These are phyloP conservation scores for Falco columbarius DNA, from an alignment of 2,797 vertebrate species.

Conservation along the genomic window DNA sequence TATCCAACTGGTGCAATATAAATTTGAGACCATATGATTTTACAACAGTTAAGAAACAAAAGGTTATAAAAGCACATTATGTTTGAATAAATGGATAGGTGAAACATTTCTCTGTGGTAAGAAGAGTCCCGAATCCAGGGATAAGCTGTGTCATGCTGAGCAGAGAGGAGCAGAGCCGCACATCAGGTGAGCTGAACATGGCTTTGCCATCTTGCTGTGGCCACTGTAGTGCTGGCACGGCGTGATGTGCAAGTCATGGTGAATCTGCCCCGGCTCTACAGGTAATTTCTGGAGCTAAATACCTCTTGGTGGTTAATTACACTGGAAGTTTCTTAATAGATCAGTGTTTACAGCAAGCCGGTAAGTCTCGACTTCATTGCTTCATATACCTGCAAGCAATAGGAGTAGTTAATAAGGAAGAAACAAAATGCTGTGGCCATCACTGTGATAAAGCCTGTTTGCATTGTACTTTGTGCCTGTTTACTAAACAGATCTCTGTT, in stretches of 20 bases:
- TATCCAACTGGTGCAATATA: neutral
- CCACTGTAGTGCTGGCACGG: accelerated
- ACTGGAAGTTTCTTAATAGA: neutral
- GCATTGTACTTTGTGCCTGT: neutral
- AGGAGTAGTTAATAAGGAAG: neutral
- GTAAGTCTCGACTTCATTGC: accelerated
- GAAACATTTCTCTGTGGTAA: neutral
- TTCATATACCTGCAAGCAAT: neutral
- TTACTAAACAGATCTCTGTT: neutral
- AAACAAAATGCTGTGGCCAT: neutral
- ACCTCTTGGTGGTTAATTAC: neutral
- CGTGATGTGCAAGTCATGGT: accelerated
- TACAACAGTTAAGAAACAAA: constrained; percentile 37
- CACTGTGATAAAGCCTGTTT: neutral
- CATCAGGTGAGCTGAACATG: neutral
- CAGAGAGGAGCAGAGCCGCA: neutral
- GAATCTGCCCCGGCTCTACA: neutral
- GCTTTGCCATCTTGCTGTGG: neutral
- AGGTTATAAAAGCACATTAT: constrained; percentile 17
- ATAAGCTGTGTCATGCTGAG: neutral
- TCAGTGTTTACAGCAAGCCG: neutral
- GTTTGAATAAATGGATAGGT: neutral
- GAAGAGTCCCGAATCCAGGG: neutral
- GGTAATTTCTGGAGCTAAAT: neutral
- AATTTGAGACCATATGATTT: constrained; percentile 31